Evolutionary conservation across 35 echinoderm and acorn worm genomes (phyloP).

Genomic region (Hemicentrotus pulcherrimus): DNA sequence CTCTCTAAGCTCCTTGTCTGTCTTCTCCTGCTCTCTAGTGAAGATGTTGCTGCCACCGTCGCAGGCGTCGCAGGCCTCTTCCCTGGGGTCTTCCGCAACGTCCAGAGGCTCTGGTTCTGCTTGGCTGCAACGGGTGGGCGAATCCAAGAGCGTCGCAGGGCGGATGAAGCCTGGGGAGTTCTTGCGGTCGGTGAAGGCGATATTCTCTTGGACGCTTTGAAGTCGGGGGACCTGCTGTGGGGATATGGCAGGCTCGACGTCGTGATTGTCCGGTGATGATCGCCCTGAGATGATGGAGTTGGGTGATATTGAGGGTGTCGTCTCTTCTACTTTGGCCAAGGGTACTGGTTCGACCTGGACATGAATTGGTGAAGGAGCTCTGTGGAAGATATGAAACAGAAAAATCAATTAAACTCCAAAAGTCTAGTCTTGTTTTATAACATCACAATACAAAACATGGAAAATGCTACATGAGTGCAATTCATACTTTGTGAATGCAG

Average conservation of each 20-base stretch:
- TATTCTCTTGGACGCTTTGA: slow-evolving; percentile 19
- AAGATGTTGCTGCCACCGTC: neutral
- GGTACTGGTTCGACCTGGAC: slow-evolving; percentile 19
- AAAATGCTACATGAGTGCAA: neutral
- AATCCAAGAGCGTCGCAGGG: neutral
- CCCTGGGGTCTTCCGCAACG: neutral
- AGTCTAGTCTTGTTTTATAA: neutral
- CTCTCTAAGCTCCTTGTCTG: slow-evolving; percentile 43
- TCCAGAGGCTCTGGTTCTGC: neutral
- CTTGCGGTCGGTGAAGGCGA: neutral
- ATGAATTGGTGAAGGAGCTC: neutral
- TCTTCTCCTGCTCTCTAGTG: slow-evolving; percentile 22
- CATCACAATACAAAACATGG: neutral
- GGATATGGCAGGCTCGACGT: neutral
- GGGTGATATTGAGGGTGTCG: slow-evolving; percentile 33
- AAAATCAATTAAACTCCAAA: neutral
- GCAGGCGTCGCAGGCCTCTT: neutral
- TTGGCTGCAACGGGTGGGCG: neutral
- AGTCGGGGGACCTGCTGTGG: slow-evolving; percentile 18
- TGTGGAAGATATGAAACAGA: slow-evolving; percentile 21
- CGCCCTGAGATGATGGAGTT: neutral
- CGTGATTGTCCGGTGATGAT: slow-evolving; percentile 29
- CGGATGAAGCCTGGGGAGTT: neutral
- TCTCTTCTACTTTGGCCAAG: neutral
- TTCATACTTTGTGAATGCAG: neutral